phyloP scores from a whole-genome alignment of 1,140 invertebrate species.

The Brachionus koreanus region DNA sequence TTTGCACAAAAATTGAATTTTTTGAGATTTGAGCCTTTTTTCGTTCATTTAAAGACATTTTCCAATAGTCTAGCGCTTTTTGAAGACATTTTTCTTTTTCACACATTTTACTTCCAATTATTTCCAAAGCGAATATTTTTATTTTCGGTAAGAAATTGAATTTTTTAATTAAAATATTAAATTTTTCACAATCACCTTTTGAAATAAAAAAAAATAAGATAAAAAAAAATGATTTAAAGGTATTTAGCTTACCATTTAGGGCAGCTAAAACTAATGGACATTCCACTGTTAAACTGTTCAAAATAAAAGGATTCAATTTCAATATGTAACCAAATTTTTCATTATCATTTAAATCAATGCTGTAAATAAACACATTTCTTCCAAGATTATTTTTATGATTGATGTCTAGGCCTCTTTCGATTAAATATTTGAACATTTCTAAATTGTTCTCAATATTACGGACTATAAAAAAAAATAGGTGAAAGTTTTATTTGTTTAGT shows the following conservation, averaged over 20 bases:
- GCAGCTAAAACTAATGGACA: neutral
- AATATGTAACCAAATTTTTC: neutral
- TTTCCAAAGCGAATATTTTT: constrained; percentile 4
- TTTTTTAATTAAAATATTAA: constrained; percentile 1
- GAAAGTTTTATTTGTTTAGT: neutral
- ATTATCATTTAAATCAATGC: neutral
- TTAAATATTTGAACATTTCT: neutral
- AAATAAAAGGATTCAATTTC: neutral
- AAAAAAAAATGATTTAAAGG: neutral
- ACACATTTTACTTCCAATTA: neutral
- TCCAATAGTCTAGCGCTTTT: neutral
- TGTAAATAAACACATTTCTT: neutral
- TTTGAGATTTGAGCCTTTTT: neutral
- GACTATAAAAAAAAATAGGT: neutral
- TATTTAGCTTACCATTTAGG: neutral
- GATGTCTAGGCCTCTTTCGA: neutral
- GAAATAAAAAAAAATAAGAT: neutral
- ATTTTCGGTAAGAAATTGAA: neutral
- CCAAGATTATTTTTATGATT: neutral
- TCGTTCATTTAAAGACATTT: neutral
- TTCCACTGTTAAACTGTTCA: neutral
- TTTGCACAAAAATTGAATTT: neutral
- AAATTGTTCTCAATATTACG: neutral
- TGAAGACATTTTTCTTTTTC: neutral
- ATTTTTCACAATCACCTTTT: constrained; percentile 4